These are phyloP conservation scores for Gadopsis marmoratus DNA, from an alignment of 2,797 vertebrate species.

Conservation along the genomic window DNA sequence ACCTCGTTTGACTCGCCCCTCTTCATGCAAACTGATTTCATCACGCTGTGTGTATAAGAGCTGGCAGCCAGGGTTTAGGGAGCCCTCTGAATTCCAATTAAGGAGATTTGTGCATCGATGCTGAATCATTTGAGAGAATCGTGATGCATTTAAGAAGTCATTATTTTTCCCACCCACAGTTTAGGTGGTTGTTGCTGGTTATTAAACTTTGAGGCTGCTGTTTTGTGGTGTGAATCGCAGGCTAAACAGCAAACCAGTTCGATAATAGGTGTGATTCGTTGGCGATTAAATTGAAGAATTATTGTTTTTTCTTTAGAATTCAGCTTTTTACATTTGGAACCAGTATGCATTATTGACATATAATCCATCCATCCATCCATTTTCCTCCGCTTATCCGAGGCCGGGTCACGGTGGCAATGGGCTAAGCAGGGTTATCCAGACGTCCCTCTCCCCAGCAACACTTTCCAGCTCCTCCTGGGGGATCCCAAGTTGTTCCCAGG, in stretches of 20 bases:
- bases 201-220: slow-evolving; percentile 28
- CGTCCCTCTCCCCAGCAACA: too few species aligned
- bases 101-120: slow-evolving; percentile 36
- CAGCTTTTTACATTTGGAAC: not conserved
- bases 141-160: slow-evolving; percentile 40
- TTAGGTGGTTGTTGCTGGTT: slow-evolving; percentile 10
- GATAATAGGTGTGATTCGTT: not conserved
- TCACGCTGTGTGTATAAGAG: slow-evolving; percentile 26
- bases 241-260: not conserved
- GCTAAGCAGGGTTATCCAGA: too few species aligned
- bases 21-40: slow-evolving; percentile 49
- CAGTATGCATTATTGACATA: not conserved
- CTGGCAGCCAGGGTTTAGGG: slow-evolving; percentile 29
- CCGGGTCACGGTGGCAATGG: too few species aligned
- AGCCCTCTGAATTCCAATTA: slow-evolving; percentile 54
- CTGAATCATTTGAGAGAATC: slow-evolving; percentile 33
- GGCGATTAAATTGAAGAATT: not conserved
- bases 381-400: too few species aligned
- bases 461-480: too few species aligned
- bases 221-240: not conserved
- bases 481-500: too few species aligned
- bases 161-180: slow-evolving; percentile 34
- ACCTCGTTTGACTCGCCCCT: slow-evolving; percentile 42
- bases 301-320: not conserved
- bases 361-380: too few species aligned